phyloP scores from a whole-genome alignment of 1,140 invertebrate genomes.

The Eupristina koningsbergeri region DNA sequence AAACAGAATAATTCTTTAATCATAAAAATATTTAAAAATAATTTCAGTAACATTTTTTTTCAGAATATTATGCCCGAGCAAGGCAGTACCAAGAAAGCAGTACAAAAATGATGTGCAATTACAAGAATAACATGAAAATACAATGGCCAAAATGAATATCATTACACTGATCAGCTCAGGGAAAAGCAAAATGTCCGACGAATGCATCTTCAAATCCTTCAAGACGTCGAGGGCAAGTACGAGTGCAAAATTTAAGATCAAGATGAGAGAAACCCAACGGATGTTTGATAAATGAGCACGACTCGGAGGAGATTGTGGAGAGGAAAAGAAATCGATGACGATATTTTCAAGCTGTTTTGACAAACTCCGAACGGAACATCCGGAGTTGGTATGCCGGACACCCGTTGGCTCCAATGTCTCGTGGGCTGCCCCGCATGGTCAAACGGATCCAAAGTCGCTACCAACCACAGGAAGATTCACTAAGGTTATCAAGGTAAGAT shows the following conservation, averaged over 20 bases:
- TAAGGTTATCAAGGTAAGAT: constrained; percentile 53
- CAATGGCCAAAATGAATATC: neutral
- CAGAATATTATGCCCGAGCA: too few species aligned
- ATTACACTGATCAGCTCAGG: neutral
- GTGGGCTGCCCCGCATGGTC: too few species aligned
- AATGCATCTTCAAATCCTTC: neutral
- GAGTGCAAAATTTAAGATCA: neutral
- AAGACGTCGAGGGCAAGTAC: neutral
- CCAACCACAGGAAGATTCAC: neutral
- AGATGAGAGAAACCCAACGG: neutral
- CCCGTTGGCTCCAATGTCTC: constrained; percentile 5
- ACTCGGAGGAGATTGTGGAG: neutral
- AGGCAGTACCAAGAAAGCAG: too few species aligned
- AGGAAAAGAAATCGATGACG: neutral
- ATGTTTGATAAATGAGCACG: neutral
- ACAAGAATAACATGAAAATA: neutral
- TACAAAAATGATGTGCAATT: neutral
- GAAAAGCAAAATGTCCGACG: neutral
- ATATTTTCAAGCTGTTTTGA: neutral
- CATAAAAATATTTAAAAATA: too few species aligned
- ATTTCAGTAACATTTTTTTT: too few species aligned
- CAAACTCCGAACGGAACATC: neutral
- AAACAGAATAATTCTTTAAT: too few species aligned
- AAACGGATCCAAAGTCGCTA: neutral
- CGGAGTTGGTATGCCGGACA: neutral